Evolutionary conservation across 2,888 invertebrate species (phyloP).

Genomic region (Drosophila subquinaria): DNA sequence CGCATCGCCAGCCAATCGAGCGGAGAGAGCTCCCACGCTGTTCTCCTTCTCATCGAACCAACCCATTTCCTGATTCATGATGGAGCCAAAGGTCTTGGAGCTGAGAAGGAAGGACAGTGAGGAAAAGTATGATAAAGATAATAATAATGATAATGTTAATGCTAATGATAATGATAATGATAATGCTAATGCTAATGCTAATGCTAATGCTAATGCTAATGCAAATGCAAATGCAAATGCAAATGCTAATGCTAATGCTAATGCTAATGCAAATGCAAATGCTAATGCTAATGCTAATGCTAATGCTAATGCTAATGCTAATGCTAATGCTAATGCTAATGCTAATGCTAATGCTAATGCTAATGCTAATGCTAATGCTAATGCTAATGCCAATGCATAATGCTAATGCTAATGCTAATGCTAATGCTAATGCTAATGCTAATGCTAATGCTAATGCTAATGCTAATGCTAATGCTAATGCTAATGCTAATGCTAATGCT

Average conservation of each 20-base stretch:
- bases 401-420: background rate
- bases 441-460: conserved; percentile 5
- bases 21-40: conserved; percentile 90
- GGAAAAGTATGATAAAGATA: too few relatives aligned
- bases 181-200: too few relatives aligned
- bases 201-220: too few relatives aligned
- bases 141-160: too few relatives aligned
- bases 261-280: background rate
- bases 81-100: conserved; percentile 87
- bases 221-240: background rate
- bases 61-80: conserved; percentile 90
- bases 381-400: background rate
- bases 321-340: background rate
- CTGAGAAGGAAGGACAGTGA: conserved; percentile 40
- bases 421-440: background rate
- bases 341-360: background rate
- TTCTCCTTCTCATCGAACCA: conserved; percentile 90
- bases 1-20: conserved; percentile 90
- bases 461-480: conserved; percentile 6
- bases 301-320: background rate
- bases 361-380: background rate
- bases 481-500: conserved; percentile 1
- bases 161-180: too few relatives aligned
- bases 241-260: conserved; percentile 5
- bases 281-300: background rate